Conservation (phyloP, 2,797 vertebrate genomes). For the Oreortyx pictus region DNA sequence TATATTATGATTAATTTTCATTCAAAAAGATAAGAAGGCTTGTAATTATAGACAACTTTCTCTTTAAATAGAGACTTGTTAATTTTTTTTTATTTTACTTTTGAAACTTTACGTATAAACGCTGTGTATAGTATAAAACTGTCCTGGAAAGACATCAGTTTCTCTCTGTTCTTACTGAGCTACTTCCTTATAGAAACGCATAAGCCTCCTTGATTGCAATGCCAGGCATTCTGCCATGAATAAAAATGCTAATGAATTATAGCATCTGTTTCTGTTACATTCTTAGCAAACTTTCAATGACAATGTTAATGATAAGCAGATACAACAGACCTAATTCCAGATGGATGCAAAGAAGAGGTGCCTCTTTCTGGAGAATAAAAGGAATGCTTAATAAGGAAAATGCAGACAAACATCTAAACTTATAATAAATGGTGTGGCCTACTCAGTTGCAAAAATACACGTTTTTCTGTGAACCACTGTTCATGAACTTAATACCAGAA, state of each 20-base stretch:
- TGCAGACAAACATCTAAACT: neutral
- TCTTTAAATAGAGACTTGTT: neutral
- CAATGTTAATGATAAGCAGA: neutral
- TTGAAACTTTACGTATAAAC: neutral
- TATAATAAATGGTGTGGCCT: neutral
- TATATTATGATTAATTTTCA: neutral
- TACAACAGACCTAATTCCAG: neutral
- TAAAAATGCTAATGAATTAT: neutral
- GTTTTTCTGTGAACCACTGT: neutral
- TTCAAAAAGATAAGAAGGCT: neutral
- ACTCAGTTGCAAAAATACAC: neutral
- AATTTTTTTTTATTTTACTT: neutral
- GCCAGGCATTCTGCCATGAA: neutral
- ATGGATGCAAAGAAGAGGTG: neutral
- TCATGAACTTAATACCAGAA: neutral
- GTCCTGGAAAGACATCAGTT: neutral
- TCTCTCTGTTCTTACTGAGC: neutral
- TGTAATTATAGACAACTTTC: neutral
- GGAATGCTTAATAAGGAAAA: neutral
- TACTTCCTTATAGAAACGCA: neutral
- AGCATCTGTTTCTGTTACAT: neutral
- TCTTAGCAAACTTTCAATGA: neutral
- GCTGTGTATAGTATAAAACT: neutral
- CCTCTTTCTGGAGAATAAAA: neutral
- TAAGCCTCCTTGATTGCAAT: neutral